A percentile compares a stretch with the other conserved stretches of the same genome.
phyloP scores from a whole-genome alignment of 2,797 vertebrate genomes.

The Vultur gryphus region DNA sequence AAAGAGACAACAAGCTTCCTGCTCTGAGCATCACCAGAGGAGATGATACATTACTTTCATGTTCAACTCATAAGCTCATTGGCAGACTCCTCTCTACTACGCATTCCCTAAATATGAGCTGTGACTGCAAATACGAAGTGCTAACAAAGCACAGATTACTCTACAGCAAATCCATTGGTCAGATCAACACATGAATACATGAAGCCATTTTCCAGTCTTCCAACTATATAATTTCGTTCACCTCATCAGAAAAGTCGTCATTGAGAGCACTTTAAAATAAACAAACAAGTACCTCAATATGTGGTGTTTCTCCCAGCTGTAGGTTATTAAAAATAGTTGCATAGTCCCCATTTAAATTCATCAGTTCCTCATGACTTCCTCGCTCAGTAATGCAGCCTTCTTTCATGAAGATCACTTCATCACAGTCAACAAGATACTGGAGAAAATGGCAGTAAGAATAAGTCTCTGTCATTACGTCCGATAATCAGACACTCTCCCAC shows the following conservation, averaged over 20 bases:
- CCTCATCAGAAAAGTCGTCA: background rate
- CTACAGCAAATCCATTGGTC: background rate
- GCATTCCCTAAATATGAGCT: background rate
- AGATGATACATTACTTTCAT: background rate
- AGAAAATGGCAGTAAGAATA: constrained; percentile 15
- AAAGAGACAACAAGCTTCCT: background rate
- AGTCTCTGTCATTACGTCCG: background rate
- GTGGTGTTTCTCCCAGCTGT: constrained; percentile 86
- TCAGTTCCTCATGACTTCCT: constrained; percentile 88
- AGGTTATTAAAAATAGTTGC: constrained; percentile 91
- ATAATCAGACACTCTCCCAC: background rate
- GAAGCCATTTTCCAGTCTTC: background rate
- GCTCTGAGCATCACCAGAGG: background rate
- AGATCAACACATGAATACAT: background rate
- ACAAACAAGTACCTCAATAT: constrained; percentile 80
- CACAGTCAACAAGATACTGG: constrained; percentile 91
- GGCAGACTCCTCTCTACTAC: background rate
- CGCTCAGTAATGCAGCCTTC: constrained; percentile 88
- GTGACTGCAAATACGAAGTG: background rate
- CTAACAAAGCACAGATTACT: background rate
- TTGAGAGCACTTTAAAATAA: background rate
- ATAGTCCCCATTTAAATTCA: constrained; percentile 89
- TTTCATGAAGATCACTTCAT: constrained; percentile 91
- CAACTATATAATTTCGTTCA: background rate
- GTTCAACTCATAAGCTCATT: background rate